phyloP scores from a whole-genome alignment of 2,888 invertebrate species.

The Epinotia bilunana region DNA sequence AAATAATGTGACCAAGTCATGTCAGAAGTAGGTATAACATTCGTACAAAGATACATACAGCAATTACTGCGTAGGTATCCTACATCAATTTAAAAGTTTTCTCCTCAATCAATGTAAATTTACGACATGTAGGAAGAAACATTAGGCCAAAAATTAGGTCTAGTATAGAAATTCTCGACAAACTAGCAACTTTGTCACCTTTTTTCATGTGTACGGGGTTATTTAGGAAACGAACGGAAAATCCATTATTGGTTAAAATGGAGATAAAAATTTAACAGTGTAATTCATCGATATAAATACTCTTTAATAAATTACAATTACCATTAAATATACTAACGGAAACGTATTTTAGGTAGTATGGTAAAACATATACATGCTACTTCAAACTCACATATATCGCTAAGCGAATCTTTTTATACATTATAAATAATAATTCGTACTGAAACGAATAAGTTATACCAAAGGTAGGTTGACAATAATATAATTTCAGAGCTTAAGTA shows the following conservation, averaged over 20 bases:
- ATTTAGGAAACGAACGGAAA: not conserved
- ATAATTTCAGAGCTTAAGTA: not conserved
- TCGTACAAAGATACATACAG: not conserved
- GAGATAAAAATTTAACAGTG: not conserved
- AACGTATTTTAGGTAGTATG: not conserved
- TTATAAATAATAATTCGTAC: slow-evolving; percentile 26
- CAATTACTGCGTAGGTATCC: not conserved
- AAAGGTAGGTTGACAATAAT: slow-evolving; percentile 21
- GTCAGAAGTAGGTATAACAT: not conserved
- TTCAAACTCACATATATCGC: slow-evolving; percentile 20
- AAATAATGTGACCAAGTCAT: not conserved
- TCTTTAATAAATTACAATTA: not conserved
- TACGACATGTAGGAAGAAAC: not conserved
- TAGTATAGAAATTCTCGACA: not conserved
- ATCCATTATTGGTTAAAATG: not conserved
- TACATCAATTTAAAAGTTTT: not conserved
- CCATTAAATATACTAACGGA: not conserved
- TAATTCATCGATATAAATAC: not conserved
- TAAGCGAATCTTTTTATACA: slow-evolving; percentile 22
- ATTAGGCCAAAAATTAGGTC: not conserved
- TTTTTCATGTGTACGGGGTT: not conserved
- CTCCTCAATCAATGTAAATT: not conserved
- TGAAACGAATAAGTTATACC: slow-evolving; percentile 11
- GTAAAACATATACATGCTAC: not conserved
- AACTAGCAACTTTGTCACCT: not conserved